Evolutionary conservation across 2,113 vertebrate species (phyloP), one percentile per base, ranked within the genome.

Genomic region (Nothocercus julius): DNA sequence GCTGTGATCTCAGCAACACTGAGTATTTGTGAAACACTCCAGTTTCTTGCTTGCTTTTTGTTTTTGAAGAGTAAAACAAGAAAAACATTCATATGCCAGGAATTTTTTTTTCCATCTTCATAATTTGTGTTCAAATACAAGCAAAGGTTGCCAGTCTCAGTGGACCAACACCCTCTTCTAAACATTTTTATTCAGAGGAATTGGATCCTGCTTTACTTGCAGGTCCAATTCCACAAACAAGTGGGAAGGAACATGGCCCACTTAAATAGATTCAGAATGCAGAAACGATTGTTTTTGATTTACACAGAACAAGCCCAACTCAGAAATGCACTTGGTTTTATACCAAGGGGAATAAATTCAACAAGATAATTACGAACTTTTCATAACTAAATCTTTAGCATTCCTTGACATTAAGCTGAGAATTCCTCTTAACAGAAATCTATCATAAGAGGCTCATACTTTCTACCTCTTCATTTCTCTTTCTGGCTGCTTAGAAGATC

Each of bases 181-280:
- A 42, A 1, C 2, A 0, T 27, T 81, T 81, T 66, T 42, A 45
- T n/a, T 17, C 13, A 66, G 64, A 32, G 64, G 25, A 92, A 62
- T 38, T 15, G 2, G 54, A 7, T 63, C 77, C 32, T 22, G 18
- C 61, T 84, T 8, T 6, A 8, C 34, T 78, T 84, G 61, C 56
- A 84, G 36, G 36, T 36, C 36, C 36, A 36, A 36, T 54, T 81
- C 81, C 78, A 81, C 81, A 93, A 92, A 84, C 69, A 90, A 93
- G 77, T 34, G 47, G 12, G 3, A 30, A 82, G 45, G 36, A 94
- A 85, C 80, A 62, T 73, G 16, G 12, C n/a, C 45, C 58, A 72
- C 63, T 92, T 91, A 82, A 90, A 95, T 8, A 69, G 28, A 95
- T 85, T 77, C 92, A 64, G 76, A 87, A 59, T 20, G 36, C 13